Conservation (phyloP, 2,888 invertebrate species). For the Pristionchus exspectatus region DNA sequence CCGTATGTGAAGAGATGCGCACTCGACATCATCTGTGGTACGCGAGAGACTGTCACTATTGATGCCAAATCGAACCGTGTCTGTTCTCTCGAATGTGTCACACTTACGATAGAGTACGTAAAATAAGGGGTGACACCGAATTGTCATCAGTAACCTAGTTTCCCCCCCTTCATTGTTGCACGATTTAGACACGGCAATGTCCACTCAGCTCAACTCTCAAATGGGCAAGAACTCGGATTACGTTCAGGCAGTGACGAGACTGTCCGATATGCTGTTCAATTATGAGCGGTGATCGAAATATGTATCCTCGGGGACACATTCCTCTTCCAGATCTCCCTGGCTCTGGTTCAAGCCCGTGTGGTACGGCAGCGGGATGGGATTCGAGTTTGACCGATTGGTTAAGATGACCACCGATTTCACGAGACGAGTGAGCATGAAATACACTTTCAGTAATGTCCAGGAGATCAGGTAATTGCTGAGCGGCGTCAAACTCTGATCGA, state of each 20-base stretch:
- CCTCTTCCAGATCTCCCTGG: slow-evolving; percentile 81
- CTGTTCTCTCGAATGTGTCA: too few species aligned
- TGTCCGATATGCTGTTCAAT: slow-evolving; percentile 20
- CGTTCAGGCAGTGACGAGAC: background rate
- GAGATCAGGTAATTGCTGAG: slow-evolving; percentile 57
- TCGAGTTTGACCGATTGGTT: slow-evolving; percentile 50
- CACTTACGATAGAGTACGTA: too few species aligned
- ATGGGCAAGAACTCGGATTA: slow-evolving; percentile 10
- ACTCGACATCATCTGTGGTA: slow-evolving; percentile 47
- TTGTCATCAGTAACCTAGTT: too few species aligned
- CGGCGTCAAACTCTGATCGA: slow-evolving; percentile 46
- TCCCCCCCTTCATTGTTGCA: background rate
- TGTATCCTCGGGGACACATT: too few species aligned
- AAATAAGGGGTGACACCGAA: too few species aligned
- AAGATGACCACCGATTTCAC: slow-evolving; percentile 58
- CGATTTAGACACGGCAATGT: background rate
- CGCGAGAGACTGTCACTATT: too few species aligned
- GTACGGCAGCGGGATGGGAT: slow-evolving; percentile 73
- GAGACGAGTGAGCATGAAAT: background rate
- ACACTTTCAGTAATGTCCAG: background rate
- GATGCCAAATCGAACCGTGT: too few species aligned
- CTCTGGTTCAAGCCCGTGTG: slow-evolving; percentile 83
- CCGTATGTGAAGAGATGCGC: slow-evolving; percentile 50
- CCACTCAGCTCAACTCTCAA: slow-evolving; percentile 16
- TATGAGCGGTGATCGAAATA: background rate